Evolutionary conservation across 1,140 invertebrate genomes (phyloP), one percentile per base, ranked within the genome.

Genomic region (Mya arenaria): DNA sequence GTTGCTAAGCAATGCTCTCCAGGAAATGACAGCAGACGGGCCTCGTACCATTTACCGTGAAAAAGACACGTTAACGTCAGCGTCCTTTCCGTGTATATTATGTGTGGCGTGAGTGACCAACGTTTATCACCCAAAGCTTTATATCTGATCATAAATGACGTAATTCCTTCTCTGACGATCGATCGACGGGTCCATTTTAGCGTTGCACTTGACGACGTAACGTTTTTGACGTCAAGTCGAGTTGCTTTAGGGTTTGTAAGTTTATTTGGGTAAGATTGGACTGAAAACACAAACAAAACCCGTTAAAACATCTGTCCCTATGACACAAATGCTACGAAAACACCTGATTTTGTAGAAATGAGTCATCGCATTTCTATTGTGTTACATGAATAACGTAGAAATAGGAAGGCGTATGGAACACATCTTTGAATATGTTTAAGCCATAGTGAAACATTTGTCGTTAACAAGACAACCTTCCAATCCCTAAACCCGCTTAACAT

Each of bases 111-210:
- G 36, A 23, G 66, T 15, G 34, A 63, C 74, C 74, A 78, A 5
- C 56, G n/a, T 4, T n/a, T 17, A 4, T 34, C 36, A 25, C 39
- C 39, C 23, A 78, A 66, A 0, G 74, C 15, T 55, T 78, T 78
- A 44, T 78, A 78, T 13, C 66, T 65, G 30, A 78, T 36, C 13
- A 65, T 32, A 66, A 65, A 78, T 36, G 74, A 78, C 30, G 74
- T 65, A n/a, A 78, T 78, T 25, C 66, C 66, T 4, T 39, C 0
- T 48, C 34, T 60, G 30, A 34, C 32, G 15, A 0, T 4, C n/a
- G 44, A 41, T 48, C 60, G 62, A 55, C 65, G 2, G 19, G 23
- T 52, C 74, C 74, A 78, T 6, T 39, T 52, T 2, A 78, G 0
- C 13, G 66, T 55, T n/a, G 62, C 74, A 60, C 34, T 65, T 23